Evolutionary conservation across 2,797 vertebrate species (phyloP).

Genomic region (Todus mexicanus): DNA sequence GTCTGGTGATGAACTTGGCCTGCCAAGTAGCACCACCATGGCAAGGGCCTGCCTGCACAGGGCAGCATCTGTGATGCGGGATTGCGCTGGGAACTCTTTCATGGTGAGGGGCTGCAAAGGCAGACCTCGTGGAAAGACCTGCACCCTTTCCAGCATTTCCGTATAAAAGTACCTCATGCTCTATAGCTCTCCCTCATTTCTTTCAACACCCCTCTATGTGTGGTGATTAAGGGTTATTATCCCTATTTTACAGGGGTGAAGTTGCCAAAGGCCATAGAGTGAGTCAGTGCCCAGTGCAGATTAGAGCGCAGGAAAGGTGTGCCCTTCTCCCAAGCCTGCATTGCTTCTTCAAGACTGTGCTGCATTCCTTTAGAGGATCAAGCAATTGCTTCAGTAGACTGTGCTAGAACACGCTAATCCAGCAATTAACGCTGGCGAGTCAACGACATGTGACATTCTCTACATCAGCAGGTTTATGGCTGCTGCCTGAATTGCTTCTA

Average conservation of each 20-base stretch:
- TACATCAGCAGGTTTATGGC: not conserved
- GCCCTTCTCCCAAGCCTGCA: not conserved
- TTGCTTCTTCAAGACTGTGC: not conserved
- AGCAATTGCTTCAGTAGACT: conserved; percentile 16
- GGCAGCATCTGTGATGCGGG: not conserved
- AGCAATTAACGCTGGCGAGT: not conserved
- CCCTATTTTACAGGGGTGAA: conserved; percentile 38
- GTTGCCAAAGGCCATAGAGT: conserved; percentile 32
- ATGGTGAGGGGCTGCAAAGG: not conserved
- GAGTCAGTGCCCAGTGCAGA: conserved; percentile 17
- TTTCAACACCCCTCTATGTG: not conserved
- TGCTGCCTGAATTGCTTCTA: not conserved
- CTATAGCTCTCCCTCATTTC: not conserved
- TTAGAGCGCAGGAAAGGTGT: not conserved
- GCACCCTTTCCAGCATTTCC: not conserved
- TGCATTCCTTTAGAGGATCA: conserved; percentile 30
- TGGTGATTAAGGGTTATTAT: conserved; percentile 42
- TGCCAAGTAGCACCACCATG: not conserved
- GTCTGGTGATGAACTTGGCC: not conserved
- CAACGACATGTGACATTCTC: not conserved
- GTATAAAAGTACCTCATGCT: not conserved
- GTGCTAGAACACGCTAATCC: conserved; percentile 18
- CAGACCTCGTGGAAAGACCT: not conserved
- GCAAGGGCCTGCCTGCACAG: not conserved
- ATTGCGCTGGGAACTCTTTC: not conserved